These are phyloP conservation scores for Carcharodon carcharias DNA, from an alignment of 2,797 vertebrate species.

Conservation along the genomic window DNA sequence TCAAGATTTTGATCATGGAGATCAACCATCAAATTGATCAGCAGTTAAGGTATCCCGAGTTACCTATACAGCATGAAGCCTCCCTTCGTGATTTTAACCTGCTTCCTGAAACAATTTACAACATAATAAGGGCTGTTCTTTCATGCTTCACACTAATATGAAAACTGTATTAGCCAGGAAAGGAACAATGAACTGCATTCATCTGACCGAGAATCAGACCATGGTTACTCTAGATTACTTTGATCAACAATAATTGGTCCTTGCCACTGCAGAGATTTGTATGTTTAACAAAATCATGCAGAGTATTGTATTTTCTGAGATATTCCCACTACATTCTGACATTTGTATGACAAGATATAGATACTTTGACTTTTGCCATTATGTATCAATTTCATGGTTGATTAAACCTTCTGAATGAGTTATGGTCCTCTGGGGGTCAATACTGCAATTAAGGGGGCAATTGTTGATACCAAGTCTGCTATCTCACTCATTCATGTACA, in stretches of 20 bases:
- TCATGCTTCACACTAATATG: neutral
- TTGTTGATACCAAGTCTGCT: neutral
- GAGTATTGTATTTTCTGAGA: neutral
- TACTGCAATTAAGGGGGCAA: neutral
- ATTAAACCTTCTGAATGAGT: neutral
- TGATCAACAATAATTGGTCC: neutral
- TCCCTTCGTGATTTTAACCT: neutral
- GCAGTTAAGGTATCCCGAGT: neutral
- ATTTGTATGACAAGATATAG: neutral
- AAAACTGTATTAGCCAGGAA: neutral
- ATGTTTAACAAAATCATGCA: neutral
- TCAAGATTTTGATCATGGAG: neutral
- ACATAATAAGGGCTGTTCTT: neutral
- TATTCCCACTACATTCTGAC: neutral
- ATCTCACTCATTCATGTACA: neutral
- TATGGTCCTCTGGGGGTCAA: neutral
- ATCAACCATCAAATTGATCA: neutral
- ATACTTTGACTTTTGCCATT: neutral
- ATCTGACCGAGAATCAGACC: neutral
- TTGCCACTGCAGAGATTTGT: neutral
- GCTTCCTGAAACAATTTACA: neutral
- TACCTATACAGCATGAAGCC: neutral
- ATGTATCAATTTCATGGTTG: neutral
- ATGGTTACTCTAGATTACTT: neutral
- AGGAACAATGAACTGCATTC: neutral